These are phyloP conservation scores for Caenorhabditis remanei DNA, from an alignment of 1,140 invertebrate genomes.

Conservation along the genomic window DNA sequence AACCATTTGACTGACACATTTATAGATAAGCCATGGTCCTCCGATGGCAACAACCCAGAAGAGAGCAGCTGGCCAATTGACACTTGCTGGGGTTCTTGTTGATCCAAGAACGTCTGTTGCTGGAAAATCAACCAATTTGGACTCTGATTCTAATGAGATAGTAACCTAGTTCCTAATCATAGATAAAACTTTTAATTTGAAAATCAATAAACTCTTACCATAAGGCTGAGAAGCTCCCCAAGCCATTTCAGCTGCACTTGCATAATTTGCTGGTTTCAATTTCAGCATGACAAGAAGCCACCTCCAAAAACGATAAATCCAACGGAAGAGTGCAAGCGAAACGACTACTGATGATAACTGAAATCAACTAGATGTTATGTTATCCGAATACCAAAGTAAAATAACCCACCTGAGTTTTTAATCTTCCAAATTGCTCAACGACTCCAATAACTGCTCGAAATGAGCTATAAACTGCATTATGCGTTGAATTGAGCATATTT, in stretches of 20 bases:
- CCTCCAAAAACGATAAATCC: constrained; percentile 69
- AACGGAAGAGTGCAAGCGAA: constrained; percentile 67
- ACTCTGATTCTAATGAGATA: neutral
- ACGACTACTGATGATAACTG: constrained; percentile 67
- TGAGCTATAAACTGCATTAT: constrained; percentile 92
- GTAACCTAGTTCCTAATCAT: no score
- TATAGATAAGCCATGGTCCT: constrained; percentile 91
- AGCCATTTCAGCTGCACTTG: constrained; percentile 65
- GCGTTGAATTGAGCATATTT: constrained; percentile 96
- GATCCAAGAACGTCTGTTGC: constrained; percentile 78
- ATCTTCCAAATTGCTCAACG: constrained; percentile 90
- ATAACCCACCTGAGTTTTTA: constrained; percentile 87
- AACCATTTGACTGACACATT: constrained; percentile 82
- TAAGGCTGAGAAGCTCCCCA: constrained; percentile 66
- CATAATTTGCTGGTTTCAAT: constrained; percentile 73
- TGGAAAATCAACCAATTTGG: neutral
- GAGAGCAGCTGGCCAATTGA: constrained; percentile 82
- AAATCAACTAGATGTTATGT: constrained; percentile 78
- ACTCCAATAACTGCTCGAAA: constrained; percentile 94
- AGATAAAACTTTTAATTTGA: constrained; percentile 18
- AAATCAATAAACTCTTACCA: constrained; percentile 45
- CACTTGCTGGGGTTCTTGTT: constrained; percentile 69
- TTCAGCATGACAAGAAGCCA: constrained; percentile 68
- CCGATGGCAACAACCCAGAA: constrained; percentile 89
- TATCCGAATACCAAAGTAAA: constrained; percentile 86